A percentile compares a stretch with the other conserved stretches of the same genome.
Conservation (phyloP, 2,888 invertebrate species). For the Andrena bicolor region DNA sequence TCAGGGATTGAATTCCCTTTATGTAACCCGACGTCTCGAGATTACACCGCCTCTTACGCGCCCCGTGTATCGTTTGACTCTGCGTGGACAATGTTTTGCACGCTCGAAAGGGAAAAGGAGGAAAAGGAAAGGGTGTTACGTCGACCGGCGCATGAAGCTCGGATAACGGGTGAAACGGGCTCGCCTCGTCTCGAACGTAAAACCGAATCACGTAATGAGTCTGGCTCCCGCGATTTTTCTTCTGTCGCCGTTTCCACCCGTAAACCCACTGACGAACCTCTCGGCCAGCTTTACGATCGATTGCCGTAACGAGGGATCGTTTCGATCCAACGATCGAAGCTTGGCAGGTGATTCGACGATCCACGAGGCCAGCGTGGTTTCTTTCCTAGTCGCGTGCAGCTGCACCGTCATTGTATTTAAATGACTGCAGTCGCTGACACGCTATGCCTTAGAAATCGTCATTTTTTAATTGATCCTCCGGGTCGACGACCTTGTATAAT, state of each 20-base stretch:
- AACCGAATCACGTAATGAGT: conserved; percentile 34
- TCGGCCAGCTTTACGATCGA: background rate
- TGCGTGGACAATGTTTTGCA: background rate
- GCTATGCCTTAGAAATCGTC: background rate
- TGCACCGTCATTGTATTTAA: conserved; percentile 19
- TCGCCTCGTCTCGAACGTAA: conserved; percentile 1
- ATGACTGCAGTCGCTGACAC: background rate
- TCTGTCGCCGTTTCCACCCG: background rate
- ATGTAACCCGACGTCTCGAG: conserved; percentile 5
- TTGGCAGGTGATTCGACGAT: conserved; percentile 7
- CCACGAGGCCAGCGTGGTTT: background rate
- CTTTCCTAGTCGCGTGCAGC: background rate
- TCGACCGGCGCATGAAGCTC: conserved; percentile 24
- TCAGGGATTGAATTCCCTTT: conserved; percentile 7
- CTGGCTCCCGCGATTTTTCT: conserved; percentile 11
- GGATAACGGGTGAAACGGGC: conserved; percentile 33
- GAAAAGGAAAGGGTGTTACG: conserved; percentile 20
- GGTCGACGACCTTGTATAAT: background rate
- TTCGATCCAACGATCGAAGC: conserved; percentile 4
- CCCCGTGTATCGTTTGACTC: conserved; percentile 5
- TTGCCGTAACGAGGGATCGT: conserved; percentile 4
- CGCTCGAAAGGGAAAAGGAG: conserved; percentile 7
- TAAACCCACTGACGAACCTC: background rate
- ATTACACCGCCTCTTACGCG: background rate
- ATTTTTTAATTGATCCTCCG: background rate